Percentiles rank a stretch among this genome's conserved stretches.
Evolutionary conservation across 2,113 vertebrate species (phyloP).

Genomic region (Scomber colias): DNA sequence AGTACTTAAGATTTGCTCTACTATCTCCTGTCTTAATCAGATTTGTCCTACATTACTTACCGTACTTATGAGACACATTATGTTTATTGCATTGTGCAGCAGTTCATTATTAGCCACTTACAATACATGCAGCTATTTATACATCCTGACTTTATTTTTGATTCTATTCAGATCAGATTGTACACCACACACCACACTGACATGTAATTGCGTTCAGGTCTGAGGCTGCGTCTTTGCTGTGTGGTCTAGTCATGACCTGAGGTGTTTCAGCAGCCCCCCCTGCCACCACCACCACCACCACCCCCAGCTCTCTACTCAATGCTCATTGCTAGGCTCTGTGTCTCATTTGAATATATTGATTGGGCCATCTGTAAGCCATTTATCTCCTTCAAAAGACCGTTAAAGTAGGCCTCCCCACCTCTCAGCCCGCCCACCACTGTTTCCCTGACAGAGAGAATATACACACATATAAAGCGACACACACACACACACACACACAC

Average conservation of each 20-base stretch:
- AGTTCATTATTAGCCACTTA: neutral
- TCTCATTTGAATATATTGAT: conserved; percentile 89
- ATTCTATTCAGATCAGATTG: neutral
- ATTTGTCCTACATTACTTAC: too few species aligned
- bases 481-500: conserved; percentile 3
- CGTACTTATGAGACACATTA: neutral
- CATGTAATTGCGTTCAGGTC: conserved; percentile 27
- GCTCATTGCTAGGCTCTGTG: conserved; percentile 77
- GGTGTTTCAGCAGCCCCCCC: conserved; percentile 37
- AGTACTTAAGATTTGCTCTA: too few species aligned
- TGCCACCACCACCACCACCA: neutral
- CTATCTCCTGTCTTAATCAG: too few species aligned
- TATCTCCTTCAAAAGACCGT: conserved; percentile 87
- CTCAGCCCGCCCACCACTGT: conserved; percentile 78
- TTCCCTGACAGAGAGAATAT: conserved; percentile 67
- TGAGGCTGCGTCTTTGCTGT: conserved; percentile 33
- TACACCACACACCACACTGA: conserved; percentile 2
- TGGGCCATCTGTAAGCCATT: conserved; percentile 88
- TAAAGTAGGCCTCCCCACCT: conserved; percentile 82
- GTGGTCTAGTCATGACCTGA: conserved; percentile 64
- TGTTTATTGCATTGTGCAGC: neutral
- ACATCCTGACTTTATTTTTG: neutral
- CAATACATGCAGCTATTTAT: neutral
- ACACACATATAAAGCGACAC: conserved; percentile 44
- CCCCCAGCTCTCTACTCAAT: conserved; percentile 53